Percentiles rank a stretch among this genome's conserved stretches.
These are phyloP conservation scores for Prenolepis imparis DNA, from an alignment of 2,888 invertebrate species.

Conservation along the genomic window DNA sequence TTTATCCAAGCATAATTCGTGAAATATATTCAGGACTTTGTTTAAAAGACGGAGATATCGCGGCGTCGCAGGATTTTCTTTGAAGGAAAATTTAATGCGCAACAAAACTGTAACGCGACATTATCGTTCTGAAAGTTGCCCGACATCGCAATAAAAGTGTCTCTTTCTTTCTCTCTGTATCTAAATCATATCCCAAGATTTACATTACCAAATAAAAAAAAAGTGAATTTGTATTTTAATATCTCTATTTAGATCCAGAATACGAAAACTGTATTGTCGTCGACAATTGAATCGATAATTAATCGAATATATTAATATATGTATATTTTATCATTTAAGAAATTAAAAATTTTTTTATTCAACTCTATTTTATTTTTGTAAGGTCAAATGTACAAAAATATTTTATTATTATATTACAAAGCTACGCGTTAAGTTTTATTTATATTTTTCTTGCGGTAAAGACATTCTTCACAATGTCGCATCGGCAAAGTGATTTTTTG, in stretches of 20 bases:
- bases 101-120: slow-evolving; percentile 8
- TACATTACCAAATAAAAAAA: not conserved
- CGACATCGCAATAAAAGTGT: slow-evolving; percentile 4
- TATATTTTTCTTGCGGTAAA: slow-evolving; percentile 8
- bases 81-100: slow-evolving; percentile 36
- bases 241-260: not conserved
- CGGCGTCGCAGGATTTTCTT: slow-evolving; percentile 55
- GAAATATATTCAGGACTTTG: slow-evolving; percentile 59
- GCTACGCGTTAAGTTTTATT: not conserved
- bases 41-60: slow-evolving; percentile 60
- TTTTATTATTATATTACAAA: not conserved
- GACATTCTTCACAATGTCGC: not conserved
- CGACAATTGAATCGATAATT: not conserved
- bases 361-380: not conserved
- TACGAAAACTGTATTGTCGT: not conserved
- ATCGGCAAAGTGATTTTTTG: slow-evolving; percentile 11
- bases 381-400: not conserved
- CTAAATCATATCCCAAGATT: not conserved
- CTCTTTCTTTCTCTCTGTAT: not conserved
- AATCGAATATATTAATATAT: not conserved
- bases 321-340: not conserved
- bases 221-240: not conserved
- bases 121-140: not conserved
- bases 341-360: not conserved
- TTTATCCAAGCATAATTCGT: slow-evolving; percentile 64